Conservation (phyloP, 2,113 vertebrate species). For the Oreochromis tanganicae region DNA sequence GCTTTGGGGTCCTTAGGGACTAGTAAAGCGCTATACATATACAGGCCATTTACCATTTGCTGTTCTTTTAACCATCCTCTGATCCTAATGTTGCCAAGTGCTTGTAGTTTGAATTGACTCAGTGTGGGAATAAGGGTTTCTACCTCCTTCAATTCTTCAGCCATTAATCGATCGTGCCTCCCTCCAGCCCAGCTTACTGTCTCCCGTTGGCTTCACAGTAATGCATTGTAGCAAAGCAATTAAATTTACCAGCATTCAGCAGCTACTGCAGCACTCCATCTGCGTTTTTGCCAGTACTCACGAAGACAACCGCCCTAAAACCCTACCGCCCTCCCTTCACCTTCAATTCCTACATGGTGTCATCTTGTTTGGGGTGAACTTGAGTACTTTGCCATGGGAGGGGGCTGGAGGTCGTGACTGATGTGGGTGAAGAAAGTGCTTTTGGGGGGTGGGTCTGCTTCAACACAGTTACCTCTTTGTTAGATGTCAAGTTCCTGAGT, state of each 20-base stretch:
- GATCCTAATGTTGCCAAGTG: not conserved
- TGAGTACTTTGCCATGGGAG: not conserved
- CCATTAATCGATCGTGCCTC: conserved; percentile 38
- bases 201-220: conserved; percentile 18
- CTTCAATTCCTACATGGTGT: not conserved
- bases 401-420: conserved; percentile 5
- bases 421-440: conserved; percentile 23
- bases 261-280: conserved; percentile 13
- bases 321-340: not conserved
- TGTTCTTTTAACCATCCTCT: not conserved
- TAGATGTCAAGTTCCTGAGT: not conserved
- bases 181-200: not conserved
- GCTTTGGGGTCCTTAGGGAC: no score
- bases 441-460: not conserved
- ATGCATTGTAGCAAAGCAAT: conserved; percentile 41
- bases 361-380: not conserved
- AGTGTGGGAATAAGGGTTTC: not conserved
- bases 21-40: no score
- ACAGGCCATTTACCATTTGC: not conserved
- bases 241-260: conserved; percentile 49
- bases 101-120: not conserved
- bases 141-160: not conserved
- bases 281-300: not conserved
- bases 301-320: not conserved
- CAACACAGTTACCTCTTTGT: conserved; percentile 47